These are phyloP conservation scores for Polietes domitor DNA, from an alignment of 2,888 invertebrate genomes.

Conservation along the genomic window DNA sequence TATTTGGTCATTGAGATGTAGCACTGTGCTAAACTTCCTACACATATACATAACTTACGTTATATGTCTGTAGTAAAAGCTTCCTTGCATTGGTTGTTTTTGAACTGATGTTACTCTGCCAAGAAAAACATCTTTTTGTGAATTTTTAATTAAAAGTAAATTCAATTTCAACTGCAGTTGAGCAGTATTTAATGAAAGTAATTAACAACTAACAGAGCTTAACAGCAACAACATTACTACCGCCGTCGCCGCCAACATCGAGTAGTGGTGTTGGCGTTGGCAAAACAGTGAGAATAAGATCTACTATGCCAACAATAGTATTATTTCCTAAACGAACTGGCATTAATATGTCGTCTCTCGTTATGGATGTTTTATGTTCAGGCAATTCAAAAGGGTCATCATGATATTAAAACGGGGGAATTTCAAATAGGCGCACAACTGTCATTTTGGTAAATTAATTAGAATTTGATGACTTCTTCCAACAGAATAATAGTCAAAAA, in stretches of 20 bases:
- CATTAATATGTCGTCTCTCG: slow-evolving; percentile 2
- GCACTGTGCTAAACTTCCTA: too few relatives aligned
- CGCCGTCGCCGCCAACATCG: slow-evolving; percentile 4
- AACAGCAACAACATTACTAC: slow-evolving; percentile 49
- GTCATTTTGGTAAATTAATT: too few relatives aligned
- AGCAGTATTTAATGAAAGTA: slow-evolving; percentile 71
- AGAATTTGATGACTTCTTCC: too few relatives aligned
- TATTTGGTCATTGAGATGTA: too few relatives aligned
- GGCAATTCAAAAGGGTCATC: background rate
- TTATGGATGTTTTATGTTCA: slow-evolving; percentile 1
- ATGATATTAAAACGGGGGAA: too few relatives aligned
- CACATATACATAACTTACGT: background rate
- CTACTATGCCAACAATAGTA: background rate
- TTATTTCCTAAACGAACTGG: background rate
- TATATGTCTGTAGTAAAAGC: background rate
- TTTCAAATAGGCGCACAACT: too few relatives aligned
- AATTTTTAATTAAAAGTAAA: slow-evolving; percentile 73
- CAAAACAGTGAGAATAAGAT: background rate
- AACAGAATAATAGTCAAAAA: too few relatives aligned
- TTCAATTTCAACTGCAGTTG: slow-evolving; percentile 71
- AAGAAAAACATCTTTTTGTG: slow-evolving; percentile 70
- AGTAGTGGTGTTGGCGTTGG: background rate
- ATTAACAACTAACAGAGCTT: slow-evolving; percentile 67
- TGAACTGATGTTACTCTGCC: slow-evolving; percentile 66
- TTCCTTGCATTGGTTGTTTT: slow-evolving; percentile 52